Base-by-base conservation (phyloP, 1,140 invertebrate genomes). In the Conus betulinus region DNA sequence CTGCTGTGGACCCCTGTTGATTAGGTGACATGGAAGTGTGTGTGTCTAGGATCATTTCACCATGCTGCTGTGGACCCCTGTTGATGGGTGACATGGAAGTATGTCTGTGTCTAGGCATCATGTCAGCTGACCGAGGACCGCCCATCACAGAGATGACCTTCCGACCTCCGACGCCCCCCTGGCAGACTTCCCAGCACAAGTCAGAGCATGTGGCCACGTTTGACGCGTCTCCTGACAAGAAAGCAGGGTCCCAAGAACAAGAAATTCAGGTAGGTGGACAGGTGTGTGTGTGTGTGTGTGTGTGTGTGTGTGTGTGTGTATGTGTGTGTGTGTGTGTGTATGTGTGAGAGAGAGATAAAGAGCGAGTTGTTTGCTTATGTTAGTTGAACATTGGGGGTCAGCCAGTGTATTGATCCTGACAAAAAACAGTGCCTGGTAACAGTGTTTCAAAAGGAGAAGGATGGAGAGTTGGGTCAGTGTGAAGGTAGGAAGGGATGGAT, bases 71-170 rank as follows among this genome's bases (percentile, higher is more conserved):
- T 60, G 4, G 57, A 11, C 8, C 57, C 57, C n/a, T 76, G 6
- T 52, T 87, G 78, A 87, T 10, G 6, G 78, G 52, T 81, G 23
- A 52, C 53, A 53, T n/a, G 79, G 39, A 17, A 55, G 63, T 87
- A n/a, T 89, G 60, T 90, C 89, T 87, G 17, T 87, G 87, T 88
- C 20, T 88, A 93, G 93, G 93, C 71, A 93, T 93, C 79, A 89
- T 92, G 88, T 91, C 93, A 4, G 85, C 89, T 23, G 93, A 94
- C 82, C 85, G 93, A 76, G 92, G 93, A 17, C 92, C 92, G n/a
- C 91, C 93, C 71, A 90, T 93, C 23, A 90, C 91, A 53, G 90
- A 92, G 87, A 92, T 93, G 10, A 92, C 89, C 88, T 94, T 94
- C 90, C 89, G 90, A 39, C 91, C 92, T 15, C 85, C 90, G 11